Base-by-base conservation (phyloP, 2,888 invertebrate species). In the Clitarchus hookeri region DNA sequence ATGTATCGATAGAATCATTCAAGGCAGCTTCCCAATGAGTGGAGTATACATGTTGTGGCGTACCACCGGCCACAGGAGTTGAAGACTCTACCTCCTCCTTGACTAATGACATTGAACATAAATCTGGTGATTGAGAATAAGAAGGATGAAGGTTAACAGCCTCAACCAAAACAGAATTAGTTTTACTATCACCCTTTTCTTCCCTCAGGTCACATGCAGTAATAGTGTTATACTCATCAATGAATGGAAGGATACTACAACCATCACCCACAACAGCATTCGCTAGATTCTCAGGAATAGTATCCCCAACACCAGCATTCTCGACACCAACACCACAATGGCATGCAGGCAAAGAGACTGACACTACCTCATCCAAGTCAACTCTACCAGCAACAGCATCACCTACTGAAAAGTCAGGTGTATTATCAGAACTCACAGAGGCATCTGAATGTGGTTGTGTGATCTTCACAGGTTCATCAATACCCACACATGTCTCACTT, bases 1-100 rank as follows among this genome's bases (percentile, higher is more conserved):
- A 82, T n/a, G 44, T 82, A 82, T 82, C 82, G n/a, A 82, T 82
- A 44, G 82, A 82, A 36, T 82, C 82, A 36, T 82, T 82, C 36
- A 82, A 82, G 8, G 82, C 19, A 23, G 65, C 11, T 23, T 65
- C 65, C 65, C 65, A 65, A n/a, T 65, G 65, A 65, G 65, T n/a
- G n/a, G 65, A 19, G 65, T 65, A 65, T 11, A 65, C 65, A 65
- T 65, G 65, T 3, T 65, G 65, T 65, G 65, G 65, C 11, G 23
- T 65, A 65, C 65, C 65, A 23, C 65, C n/a, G 65, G n/a, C 65
- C 6, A n/a, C n/a, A 65, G 23, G 65, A 65, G 65, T 65, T 23
- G 65, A 65, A 65, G 65, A 65, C 65, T n/a, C 65, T 23, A 23
- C 65, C n/a, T 65, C 65, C 19, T 65, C 65, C n/a, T 65, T 65